Evolutionary conservation across 2,888 invertebrate species (phyloP).

Genomic region (Trissolcus japonicus): DNA sequence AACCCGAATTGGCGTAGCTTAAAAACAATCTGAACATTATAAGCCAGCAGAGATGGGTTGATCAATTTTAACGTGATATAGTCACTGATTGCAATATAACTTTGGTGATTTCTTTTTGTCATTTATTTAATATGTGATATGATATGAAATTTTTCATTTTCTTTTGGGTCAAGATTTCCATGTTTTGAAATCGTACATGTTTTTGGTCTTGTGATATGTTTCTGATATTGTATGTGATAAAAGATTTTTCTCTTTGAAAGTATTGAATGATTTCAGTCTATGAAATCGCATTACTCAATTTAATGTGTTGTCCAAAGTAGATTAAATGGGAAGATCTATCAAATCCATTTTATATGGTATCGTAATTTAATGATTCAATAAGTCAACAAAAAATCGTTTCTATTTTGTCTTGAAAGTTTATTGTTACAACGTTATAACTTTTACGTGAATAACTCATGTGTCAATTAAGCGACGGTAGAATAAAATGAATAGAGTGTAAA

Average conservation of each 20-base stretch:
- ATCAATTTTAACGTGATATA: too few relatives aligned
- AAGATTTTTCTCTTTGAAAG: conserved; percentile 4
- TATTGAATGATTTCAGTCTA: conserved; percentile 16
- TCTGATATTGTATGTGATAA: conserved; percentile 42
- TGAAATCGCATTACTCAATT: conserved; percentile 5
- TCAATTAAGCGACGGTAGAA: conserved; percentile 44
- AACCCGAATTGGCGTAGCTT: too few relatives aligned
- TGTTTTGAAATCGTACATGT: background rate
- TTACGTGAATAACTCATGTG: conserved; percentile 23
- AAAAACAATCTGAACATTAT: too few relatives aligned
- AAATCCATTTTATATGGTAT: too few relatives aligned
- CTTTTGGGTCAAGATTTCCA: too few relatives aligned
- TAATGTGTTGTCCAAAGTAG: background rate
- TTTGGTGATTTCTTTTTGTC: too few relatives aligned
- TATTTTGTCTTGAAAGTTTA: conserved; percentile 28
- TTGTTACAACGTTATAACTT: conserved; percentile 23
- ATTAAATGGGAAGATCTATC: too few relatives aligned
- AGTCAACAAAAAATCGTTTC: conserved; percentile 3
- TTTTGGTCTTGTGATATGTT: conserved; percentile 13
- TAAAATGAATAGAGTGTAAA: conserved; percentile 32
- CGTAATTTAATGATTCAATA: too few relatives aligned
- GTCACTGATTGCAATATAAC: too few relatives aligned
- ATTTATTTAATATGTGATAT: too few relatives aligned
- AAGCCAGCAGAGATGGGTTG: too few relatives aligned
- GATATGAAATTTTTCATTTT: too few relatives aligned